Conservation (phyloP, 2,113 vertebrate genomes). For the Tauraco erythrolophus region DNA sequence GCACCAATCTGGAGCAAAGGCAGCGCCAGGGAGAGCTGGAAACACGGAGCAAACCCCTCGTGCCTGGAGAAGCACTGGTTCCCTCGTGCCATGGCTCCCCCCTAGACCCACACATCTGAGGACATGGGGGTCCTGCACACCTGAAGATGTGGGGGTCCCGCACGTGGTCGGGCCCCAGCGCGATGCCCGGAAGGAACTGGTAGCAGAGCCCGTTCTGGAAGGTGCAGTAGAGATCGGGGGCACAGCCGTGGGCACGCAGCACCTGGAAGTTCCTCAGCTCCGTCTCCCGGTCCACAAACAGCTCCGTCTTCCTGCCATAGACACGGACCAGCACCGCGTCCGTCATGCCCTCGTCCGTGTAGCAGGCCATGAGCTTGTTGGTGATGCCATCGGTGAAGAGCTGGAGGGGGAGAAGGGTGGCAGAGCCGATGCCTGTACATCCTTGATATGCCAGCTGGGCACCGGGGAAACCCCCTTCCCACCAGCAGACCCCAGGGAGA, state of each 20-base stretch:
- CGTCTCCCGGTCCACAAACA: constrained; percentile 93
- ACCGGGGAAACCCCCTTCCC: fast-evolving
- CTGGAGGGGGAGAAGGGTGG: constrained; percentile 24
- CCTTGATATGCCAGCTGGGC: background rate
- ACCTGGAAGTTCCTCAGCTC: constrained; percentile 97
- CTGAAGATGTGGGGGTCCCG: constrained; percentile 88
- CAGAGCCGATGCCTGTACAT: fast-evolving
- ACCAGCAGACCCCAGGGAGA: background rate
- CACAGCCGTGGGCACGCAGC: constrained; percentile 90
- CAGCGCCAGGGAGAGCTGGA: background rate
- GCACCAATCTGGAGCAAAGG: background rate
- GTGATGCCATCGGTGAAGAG: constrained; percentile 97
- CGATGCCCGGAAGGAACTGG: constrained; percentile 91
- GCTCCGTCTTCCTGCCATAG: constrained; percentile 92
- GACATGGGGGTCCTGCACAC: constrained; percentile 38
- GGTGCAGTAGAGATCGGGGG: constrained; percentile 94
- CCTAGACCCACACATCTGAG: background rate
- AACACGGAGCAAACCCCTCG: fast-evolving
- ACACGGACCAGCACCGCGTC: constrained; percentile 93
- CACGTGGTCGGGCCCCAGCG: constrained; percentile 89
- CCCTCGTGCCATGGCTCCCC: fast-evolving
- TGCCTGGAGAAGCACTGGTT: fast-evolving
- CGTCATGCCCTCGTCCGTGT: constrained; percentile 82
- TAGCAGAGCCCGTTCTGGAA: constrained; percentile 98
- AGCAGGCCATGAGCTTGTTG: constrained; percentile 97